Evolutionary conservation across 2,888 invertebrate species (phyloP).

Genomic region (Dendrolimus pini): DNA sequence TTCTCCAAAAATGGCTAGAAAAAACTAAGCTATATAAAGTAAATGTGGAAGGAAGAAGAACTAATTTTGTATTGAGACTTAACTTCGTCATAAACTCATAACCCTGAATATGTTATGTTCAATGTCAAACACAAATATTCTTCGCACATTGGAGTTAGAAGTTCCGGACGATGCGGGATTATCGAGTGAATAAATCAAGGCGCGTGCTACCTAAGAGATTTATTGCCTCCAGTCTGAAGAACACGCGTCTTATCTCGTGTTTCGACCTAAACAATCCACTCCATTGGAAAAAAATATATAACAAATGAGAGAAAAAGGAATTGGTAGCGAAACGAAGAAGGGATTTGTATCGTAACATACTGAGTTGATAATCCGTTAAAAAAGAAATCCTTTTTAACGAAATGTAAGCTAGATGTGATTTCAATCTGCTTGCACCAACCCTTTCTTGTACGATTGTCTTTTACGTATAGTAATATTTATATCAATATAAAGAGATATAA

Average conservation of each 20-base stretch:
- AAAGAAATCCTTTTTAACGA: too few species aligned
- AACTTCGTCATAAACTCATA: constrained; percentile 11
- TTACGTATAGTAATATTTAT: too few species aligned
- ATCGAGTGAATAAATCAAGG: constrained; percentile 52
- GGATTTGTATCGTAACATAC: too few species aligned
- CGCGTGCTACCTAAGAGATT: constrained; percentile 39
- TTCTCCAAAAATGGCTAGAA: too few species aligned
- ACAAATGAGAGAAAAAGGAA: background rate
- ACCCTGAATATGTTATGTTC: constrained; percentile 18
- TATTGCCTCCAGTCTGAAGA: constrained; percentile 33
- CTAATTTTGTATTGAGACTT: background rate
- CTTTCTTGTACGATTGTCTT: too few species aligned
- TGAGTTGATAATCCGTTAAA: too few species aligned
- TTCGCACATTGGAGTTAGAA: constrained; percentile 30
- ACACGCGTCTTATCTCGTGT: constrained; percentile 31
- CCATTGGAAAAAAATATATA: constrained; percentile 9
- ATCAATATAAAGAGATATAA: too few species aligned
- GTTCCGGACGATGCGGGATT: constrained; percentile 42
- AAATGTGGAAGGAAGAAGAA: background rate
- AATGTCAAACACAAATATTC: constrained; percentile 21
- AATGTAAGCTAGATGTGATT: too few species aligned
- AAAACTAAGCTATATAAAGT: too few species aligned
- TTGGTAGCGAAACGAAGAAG: background rate
- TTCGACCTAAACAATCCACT: constrained; percentile 29
- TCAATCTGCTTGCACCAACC: too few species aligned